Evolutionary conservation across 2,113 vertebrate genomes (phyloP), one percentile per base, ranked within the genome.

Genomic region (Hassar affinis): DNA sequence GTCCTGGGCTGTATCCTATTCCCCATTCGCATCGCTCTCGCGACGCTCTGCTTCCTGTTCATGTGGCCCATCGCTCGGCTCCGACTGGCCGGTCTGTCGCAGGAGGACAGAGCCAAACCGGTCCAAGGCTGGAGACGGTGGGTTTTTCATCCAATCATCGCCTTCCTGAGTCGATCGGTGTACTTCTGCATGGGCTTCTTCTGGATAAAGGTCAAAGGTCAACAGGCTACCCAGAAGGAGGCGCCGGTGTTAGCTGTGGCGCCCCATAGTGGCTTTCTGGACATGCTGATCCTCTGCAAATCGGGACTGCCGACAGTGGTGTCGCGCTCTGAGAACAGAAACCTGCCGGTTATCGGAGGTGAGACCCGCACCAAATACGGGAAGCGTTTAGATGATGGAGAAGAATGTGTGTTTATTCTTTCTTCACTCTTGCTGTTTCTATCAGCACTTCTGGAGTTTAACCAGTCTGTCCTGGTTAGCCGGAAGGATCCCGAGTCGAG

Each of bases 311-410:
- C 96, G 0, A 95, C 93, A 0, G 96, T 97, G 83, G 96, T 97
- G 82, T 97, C 96, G 0, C 93, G 95, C 57, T 95, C 94, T 0
- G 96, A 97, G 90, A 97, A 97, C 90, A 79, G 87, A 51, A 94
- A 89, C 0, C 92, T 97, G 76, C 96, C 96, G 0, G 93, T 96
- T 83, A 93, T 97, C 20, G 96, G 96, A 95, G 96, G 96, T 96
- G 91, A 95, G 93, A 17, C 11, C 47, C 15, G 17, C 78, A 4
- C 4, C 76, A 59, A 35, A 42, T 54, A 42, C 2, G 1, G 12
- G 30, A 18, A 33, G 74, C 52, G 20, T 54, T 30, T 17, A 47
- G 20, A 22, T 54, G 54, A 74, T 18, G 35, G 57, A 25, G 14
- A 62, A 54, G 49, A 12, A 38, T 30, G 42, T 20, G 22, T 47